Conservation (phyloP, 2,797 vertebrate species). For the Podargus strigoides region DNA sequence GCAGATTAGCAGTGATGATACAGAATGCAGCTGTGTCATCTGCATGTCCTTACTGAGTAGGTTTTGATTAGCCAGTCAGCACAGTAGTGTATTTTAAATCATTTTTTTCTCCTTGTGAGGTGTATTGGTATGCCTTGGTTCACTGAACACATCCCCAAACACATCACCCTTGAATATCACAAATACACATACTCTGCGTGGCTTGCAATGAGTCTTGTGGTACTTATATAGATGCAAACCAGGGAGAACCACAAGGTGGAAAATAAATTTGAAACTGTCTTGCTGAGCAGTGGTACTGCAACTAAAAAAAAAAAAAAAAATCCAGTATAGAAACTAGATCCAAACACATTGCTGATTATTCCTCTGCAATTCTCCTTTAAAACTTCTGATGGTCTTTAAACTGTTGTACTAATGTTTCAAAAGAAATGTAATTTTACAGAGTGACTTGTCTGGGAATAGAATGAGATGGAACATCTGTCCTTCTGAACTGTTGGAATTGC, state of each 20-base stretch:
- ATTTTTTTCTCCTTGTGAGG: constrained; percentile 1
- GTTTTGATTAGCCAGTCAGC: not conserved
- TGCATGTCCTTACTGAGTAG: not conserved
- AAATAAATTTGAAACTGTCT: constrained; percentile 5
- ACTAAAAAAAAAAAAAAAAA: not conserved
- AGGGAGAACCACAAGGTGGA: constrained; percentile 2
- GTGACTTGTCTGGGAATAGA: constrained; percentile 54
- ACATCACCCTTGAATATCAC: not conserved
- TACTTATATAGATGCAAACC: not conserved
- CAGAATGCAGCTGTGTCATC: not conserved
- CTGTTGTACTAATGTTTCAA: constrained; percentile 36
- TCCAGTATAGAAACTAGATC: not conserved
- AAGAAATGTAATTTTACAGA: constrained; percentile 54
- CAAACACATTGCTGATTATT: not conserved
- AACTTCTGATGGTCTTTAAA: constrained; percentile 50
- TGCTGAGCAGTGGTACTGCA: not conserved
- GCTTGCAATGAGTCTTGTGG: not conserved
- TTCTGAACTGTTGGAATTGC: constrained; percentile 19
- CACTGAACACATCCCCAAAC: not conserved
- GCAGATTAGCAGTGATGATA: constrained; percentile 4
- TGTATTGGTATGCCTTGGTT: not conserved
- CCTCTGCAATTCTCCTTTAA: constrained; percentile 29
- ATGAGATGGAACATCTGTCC: constrained; percentile 51
- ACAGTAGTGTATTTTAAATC: not conserved
- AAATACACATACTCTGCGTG: not conserved